Conservation (phyloP, 2,888 invertebrate genomes). For the Cylindroiulus punctatus region DNA sequence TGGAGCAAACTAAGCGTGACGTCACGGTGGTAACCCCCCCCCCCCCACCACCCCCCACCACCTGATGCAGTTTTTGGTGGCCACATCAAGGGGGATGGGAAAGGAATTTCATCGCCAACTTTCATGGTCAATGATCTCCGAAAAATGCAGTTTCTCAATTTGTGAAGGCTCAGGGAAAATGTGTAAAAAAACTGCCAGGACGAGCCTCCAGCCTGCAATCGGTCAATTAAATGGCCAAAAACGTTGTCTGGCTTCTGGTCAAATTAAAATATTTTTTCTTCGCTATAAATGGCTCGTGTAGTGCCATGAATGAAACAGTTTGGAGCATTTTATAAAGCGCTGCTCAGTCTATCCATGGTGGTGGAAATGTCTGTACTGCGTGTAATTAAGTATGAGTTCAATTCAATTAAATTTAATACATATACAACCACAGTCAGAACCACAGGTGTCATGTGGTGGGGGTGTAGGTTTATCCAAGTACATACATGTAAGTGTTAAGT, state of each 20-base stretch:
- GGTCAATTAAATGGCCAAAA: neutral
- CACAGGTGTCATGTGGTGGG: too few species aligned
- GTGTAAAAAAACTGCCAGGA: neutral
- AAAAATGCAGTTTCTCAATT: slow-evolving; percentile 6
- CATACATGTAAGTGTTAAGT: too few species aligned
- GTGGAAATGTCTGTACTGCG: too few species aligned
- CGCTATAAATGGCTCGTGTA: too few species aligned
- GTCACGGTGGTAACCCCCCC: neutral
- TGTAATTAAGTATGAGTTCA: too few species aligned
- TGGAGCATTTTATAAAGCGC: too few species aligned
- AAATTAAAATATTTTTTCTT: neutral
- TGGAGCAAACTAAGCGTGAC: neutral
- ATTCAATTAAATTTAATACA: too few species aligned
- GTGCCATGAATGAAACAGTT: too few species aligned
- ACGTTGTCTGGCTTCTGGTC: slow-evolving; percentile 10
- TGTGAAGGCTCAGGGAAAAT: neutral
- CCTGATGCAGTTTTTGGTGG: neutral
- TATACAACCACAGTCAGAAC: too few species aligned
- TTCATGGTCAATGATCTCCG: slow-evolving; percentile 9
- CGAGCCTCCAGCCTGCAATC: neutral
- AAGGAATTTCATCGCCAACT: neutral
- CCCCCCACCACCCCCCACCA: neutral
- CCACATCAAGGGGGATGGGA: slow-evolving; percentile 1
- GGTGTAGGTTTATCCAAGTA: too few species aligned
- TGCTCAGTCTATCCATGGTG: too few species aligned